Evolutionary conservation across 2,113 vertebrate genomes (phyloP).

Genomic region (Mohoua ochrocephala): DNA sequence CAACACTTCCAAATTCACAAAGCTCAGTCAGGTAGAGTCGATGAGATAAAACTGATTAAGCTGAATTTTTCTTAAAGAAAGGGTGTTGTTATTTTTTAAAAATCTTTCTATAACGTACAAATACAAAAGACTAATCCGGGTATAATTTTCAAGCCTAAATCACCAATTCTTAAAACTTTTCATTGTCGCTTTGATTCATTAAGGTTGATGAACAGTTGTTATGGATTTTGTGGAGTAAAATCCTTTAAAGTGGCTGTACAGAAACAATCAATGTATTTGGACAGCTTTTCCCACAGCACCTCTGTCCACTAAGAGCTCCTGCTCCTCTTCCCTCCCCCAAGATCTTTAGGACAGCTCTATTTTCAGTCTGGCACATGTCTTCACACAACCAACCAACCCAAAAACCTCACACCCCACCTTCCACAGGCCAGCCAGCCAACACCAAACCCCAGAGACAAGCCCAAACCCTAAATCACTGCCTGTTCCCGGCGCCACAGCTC

Average conservation of each 20-base stretch:
- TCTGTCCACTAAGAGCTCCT: background rate
- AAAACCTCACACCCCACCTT: rapidly evolving
- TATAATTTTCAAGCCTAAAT: background rate
- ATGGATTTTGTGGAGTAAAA: background rate
- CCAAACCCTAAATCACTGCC: background rate
- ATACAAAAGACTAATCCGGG: background rate
- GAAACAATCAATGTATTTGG: constrained; percentile 27
- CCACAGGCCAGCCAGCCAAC: background rate
- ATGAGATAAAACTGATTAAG: background rate
- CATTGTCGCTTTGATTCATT: background rate
- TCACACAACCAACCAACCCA: background rate
- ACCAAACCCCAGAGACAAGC: rapidly evolving
- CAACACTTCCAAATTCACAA: background rate
- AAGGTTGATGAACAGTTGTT: constrained; percentile 1
- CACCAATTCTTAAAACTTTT: background rate
- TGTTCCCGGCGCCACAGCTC: background rate
- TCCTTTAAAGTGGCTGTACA: background rate
- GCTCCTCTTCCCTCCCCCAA: background rate
- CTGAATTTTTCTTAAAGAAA: background rate
- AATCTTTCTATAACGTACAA: background rate
- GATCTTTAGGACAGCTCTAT: background rate
- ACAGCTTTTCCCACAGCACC: background rate
- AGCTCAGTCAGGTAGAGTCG: background rate
- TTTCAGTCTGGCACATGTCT: background rate
- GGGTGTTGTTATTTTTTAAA: background rate